Percentiles rank a stretch among this genome's conserved stretches.
These are phyloP conservation scores for Danaus melanippus DNA, from an alignment of 1,140 invertebrate genomes.

Conservation along the genomic window DNA sequence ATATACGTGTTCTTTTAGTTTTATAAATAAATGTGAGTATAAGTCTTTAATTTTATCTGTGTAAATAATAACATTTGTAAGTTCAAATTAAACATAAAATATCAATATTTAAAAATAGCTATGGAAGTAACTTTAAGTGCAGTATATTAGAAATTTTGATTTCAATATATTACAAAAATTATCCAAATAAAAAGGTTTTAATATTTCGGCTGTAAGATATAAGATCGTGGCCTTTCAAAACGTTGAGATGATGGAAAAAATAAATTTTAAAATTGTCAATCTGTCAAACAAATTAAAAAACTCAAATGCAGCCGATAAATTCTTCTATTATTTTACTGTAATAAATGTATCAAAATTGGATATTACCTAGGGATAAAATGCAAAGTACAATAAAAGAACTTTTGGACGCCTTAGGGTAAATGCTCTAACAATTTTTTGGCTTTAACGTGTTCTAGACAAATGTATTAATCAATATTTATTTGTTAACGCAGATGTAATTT, in stretches of 20 bases:
- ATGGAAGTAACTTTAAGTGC: no score
- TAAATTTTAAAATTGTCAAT: slow-evolving; percentile 18
- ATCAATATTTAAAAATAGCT: no score
- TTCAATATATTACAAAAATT: background rate
- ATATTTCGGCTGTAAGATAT: background rate
- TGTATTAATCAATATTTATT: no score
- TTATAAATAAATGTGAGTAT: no score
- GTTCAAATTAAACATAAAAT: no score
- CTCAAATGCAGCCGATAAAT: slow-evolving; percentile 34
- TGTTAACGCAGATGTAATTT: slow-evolving; percentile 55
- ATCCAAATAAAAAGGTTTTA: background rate
- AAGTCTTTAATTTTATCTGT: no score
- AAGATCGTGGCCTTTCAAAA: slow-evolving; percentile 5
- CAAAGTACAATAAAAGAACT: slow-evolving; percentile 67
- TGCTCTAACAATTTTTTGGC: background rate
- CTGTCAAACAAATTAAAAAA: slow-evolving; percentile 31
- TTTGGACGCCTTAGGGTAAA: slow-evolving; percentile 63
- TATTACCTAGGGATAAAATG: slow-evolving; percentile 57
- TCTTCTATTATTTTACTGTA: slow-evolving; percentile 23
- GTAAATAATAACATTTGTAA: no score
- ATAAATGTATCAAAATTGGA: slow-evolving; percentile 63
- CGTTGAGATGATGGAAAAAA: slow-evolving; percentile 4
- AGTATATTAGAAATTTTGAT: background rate
- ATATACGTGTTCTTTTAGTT: no score
- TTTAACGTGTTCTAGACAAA: background rate